phyloP scores from a whole-genome alignment of 2,113 vertebrate species.

The Tenrec ecaudatus region DNA sequence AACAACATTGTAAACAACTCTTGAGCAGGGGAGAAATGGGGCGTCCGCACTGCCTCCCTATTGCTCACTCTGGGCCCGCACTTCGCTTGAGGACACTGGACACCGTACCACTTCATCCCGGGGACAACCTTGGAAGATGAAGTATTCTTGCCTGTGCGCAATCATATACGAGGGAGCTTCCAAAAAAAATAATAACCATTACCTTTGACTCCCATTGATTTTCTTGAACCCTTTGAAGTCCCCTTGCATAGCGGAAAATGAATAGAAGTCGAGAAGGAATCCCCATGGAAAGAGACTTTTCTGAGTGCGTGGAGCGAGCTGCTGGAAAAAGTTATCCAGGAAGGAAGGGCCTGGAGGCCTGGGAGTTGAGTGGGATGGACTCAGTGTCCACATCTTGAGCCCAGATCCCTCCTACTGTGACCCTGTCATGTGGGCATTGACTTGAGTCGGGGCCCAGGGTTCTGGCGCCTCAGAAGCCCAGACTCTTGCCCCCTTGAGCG shows the following conservation, averaged over 20 bases:
- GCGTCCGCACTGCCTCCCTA: background rate
- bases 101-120: background rate
- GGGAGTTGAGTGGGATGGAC: slow-evolving; percentile 7
- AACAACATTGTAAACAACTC: background rate
- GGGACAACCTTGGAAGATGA: background rate
- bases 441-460: background rate
- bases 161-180: background rate
- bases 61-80: background rate
- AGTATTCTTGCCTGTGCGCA: background rate
- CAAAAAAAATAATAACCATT: too few species aligned
- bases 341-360: background rate
- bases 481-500: background rate
- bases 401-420: background rate
- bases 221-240: too few species aligned
- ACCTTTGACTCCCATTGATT: too few species aligned
- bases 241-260: background rate
- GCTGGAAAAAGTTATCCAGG: slow-evolving; percentile 17
- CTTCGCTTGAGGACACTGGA: background rate
- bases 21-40: background rate
- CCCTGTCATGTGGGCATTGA: background rate
- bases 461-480: background rate
- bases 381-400: background rate
- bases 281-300: slow-evolving; percentile 24
- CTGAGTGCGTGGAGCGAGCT: background rate
- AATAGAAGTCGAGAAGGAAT: background rate